Base-by-base conservation (phyloP, 1,140 invertebrate species). In the Drosophila gunungcola region DNA sequence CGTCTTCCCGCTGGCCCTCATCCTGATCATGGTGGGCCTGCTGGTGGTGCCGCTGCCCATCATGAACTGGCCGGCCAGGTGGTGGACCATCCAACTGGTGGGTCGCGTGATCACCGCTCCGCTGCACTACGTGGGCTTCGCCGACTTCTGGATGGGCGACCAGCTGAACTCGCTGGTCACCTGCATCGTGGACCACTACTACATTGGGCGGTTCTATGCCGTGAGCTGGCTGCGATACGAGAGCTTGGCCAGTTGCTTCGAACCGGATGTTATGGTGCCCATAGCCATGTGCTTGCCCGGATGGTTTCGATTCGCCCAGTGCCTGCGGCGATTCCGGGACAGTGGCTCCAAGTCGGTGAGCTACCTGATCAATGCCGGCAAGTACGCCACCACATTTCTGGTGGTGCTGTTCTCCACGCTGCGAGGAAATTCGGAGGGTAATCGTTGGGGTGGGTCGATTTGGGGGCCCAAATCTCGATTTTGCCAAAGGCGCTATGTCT, bases 111-210 rank as follows among this genome's bases (percentile, higher is more conserved):
- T 97, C 60, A 94, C 94, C 4, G 96, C 97, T 1, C 97, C 97
- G 9, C 96, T 98, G 89, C 96, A 96, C 73, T 95, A 96, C 83
- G 97, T 98, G 12, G 95, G 95, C 11, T 98, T 98, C 91, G 97
- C 97, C 55, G 97, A 98, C 93, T 98, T 98, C 93, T 98, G 97
- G 97, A 94, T 98, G 60, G 97, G 96, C 57, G 97, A 98, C 93
- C 97, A 98, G 92, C 93, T 98, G 32, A 98, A 97, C 88, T 97
- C 96, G 77, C 92, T 98, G 39, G 94, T 95, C 2, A 94, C 94
- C 11, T 95, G 96, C 12, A 93, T 98, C 36, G 91, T 96, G 25
- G 97, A 98, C 86, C 94, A 97, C 74, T 96, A 98, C 79, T 97
- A 95, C 91, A 94, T 97, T 27, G 82, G 96, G 27, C 95, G 94